A percentile compares a stretch with the other conserved stretches of the same genome.
These are phyloP conservation scores for Morinoia aosen DNA, from an alignment of 2,888 invertebrate species.

Conservation along the genomic window DNA sequence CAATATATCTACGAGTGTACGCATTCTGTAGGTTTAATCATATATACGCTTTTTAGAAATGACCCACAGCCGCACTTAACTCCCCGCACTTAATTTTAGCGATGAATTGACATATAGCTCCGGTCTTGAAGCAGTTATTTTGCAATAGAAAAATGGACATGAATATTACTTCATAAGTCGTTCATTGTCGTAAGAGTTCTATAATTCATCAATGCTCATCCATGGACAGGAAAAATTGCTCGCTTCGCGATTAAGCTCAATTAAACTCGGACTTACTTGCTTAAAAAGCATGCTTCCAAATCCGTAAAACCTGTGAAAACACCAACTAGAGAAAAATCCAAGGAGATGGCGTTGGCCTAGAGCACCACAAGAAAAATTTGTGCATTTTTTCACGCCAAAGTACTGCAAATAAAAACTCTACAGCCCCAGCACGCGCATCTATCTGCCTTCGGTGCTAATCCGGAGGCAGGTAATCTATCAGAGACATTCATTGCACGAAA, in stretches of 20 bases:
- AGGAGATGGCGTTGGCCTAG: neutral
- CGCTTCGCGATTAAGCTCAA: neutral
- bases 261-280: neutral
- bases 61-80: too few relatives aligned
- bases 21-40: too few relatives aligned
- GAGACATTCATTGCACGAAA: neutral
- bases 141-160: neutral
- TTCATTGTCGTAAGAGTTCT: neutral
- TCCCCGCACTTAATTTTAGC: too few relatives aligned
- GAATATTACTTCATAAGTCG: neutral
- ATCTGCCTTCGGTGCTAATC: neutral
- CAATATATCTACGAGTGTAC: too few relatives aligned
- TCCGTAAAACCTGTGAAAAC: neutral
- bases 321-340: neutral
- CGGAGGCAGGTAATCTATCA: neutral
- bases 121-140: neutral
- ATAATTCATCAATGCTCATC: neutral
- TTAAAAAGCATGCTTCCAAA: neutral
- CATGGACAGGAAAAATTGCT: neutral
- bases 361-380: neutral
- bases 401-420: neutral
- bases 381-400: neutral
- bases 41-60: too few relatives aligned
- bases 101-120: neutral
- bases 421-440: neutral